Evolutionary conservation across 1,140 invertebrate genomes (phyloP), one percentile per base, ranked within the genome.

Genomic region (Brevipalpus yothersi): DNA sequence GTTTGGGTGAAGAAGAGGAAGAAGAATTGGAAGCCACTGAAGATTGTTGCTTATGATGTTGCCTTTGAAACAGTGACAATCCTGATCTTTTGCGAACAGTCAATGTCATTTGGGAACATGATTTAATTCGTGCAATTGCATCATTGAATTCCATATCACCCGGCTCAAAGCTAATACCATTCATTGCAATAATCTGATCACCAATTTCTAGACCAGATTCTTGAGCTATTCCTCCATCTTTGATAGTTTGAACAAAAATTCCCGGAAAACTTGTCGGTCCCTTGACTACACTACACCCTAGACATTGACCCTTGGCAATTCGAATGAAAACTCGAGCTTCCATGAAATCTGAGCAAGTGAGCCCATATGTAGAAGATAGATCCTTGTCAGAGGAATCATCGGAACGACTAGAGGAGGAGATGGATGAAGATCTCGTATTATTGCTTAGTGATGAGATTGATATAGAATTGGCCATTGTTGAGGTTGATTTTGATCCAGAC

Each of bases 141-240:
- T 88, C 83, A 67, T 78, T 81, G 71, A 88, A 87, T 40, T 79
- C 75, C 58, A 86, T 80, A 65, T 83, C 78, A 21, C 75, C 74
- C 67, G 86, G 84, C 10, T 41, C 43, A 53, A 49, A 21, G 65
- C 80, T 78, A 41, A 80, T 75, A 64, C 84, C 86, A 69, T 95
- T 94, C 70, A 89, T 91, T 66, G 82, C 80, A 19, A 92, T 69
- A 53, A 95, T 89, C 69, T 93, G 86, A 71, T 95, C 90, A 1
- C 89, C 89, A 0, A 86, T 83, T 68, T 85, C 77, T 11, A 95
- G 71, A 0, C 89, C 89, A 3, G 84, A 82, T 63, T 86, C 82
- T 58, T 83, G 73, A 0, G 88, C 89, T 56, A 91, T 79, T 40
- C 88, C 86, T 1, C 81, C 82, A 64, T 86, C 83, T 69, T 85